Evolutionary conservation across 2,888 invertebrate genomes (phyloP), one percentile per base, ranked within the genome.

Genomic region (Chironomus riparius): DNA sequence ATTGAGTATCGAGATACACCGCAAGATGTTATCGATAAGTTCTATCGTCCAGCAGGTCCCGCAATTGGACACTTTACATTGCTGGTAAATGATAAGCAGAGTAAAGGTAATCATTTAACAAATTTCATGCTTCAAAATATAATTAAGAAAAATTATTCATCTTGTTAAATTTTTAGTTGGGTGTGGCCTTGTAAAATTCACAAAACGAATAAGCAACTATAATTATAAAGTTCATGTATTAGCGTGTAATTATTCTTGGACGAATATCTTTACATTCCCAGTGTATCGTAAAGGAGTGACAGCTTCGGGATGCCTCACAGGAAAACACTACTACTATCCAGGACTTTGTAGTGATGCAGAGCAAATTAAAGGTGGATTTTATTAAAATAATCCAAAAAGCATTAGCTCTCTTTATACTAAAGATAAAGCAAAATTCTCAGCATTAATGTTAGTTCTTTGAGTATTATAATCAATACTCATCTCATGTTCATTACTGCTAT

Each of bases 21-120:
- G 47, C 65, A 62, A n/a, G 47, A 15, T 13, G 47, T 74, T 7
- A 68, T 74, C 22, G 68, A 74, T 22, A n/a, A n/a, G 4, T 74
- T 68, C 48, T 68, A 47, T 18, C 47, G 65, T 12, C 47, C 74
- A 21, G 15, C n/a, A 13, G 74, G 74, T 21, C 47, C 65, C 10
- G 18, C 74, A 24, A 68, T 74, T n/a, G 74, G 74, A 7, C 74
- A 74, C n/a, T 74, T 74, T 24, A 74, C 74, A 15, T 5, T 74
- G 21, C 24, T 74, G 74, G 68, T 72, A 0, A 72, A 72, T 38
- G 72, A 72, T 22, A 72, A 72, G 18, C 72, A 72, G n/a, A 72
- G 61, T 62, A 72, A 62, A 72, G 72, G 72, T 72, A 24, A 13
- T 50, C 4, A 47, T 56, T 47, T 15, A 21, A n/a, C 3, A 56